phyloP scores from a whole-genome alignment of 2,797 vertebrate genomes.

The Menidia menidia region DNA sequence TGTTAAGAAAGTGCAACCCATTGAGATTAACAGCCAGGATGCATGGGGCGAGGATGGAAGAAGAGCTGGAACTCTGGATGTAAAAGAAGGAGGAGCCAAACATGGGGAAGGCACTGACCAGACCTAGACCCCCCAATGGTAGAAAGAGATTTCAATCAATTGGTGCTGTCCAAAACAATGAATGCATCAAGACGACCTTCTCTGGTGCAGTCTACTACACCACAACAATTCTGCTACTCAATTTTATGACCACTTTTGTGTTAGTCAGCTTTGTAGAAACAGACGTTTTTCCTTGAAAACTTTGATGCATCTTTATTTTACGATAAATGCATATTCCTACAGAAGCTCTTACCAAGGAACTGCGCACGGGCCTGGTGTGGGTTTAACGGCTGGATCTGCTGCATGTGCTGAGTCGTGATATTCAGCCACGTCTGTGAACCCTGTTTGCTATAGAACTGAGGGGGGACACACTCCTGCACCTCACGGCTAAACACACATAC shows the following conservation, averaged over 20 bases:
- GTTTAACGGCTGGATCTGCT: slow-evolving; percentile 92
- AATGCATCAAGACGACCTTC: background rate
- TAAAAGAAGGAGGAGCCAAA: slow-evolving; percentile 98
- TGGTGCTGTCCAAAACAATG: background rate
- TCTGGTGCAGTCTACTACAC: background rate
- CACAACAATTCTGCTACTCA: too few species aligned
- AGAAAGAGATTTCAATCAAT: too few species aligned
- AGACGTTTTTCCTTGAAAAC: background rate
- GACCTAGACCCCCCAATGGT: slow-evolving; percentile 77
- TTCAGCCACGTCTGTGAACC: slow-evolving; percentile 89
- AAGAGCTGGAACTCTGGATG: slow-evolving; percentile 93
- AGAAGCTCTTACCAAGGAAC: slow-evolving; percentile 88
- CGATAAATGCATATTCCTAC: background rate
- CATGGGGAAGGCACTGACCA: slow-evolving; percentile 94
- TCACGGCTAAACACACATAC: slow-evolving; percentile 82
- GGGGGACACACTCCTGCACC: slow-evolving; percentile 91
- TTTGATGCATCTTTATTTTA: background rate
- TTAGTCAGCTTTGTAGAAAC: background rate
- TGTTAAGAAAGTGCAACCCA: slow-evolving; percentile 94
- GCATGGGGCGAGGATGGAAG: slow-evolving; percentile 88
- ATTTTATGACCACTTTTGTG: too few species aligned
- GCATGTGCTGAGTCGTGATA: slow-evolving; percentile 89
- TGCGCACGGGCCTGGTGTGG: slow-evolving; percentile 94
- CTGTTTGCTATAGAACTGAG: slow-evolving; percentile 85
- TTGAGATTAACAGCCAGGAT: slow-evolving; percentile 95